phyloP scores from a whole-genome alignment of 2,888 invertebrate genomes.

The Cheilosia grossa region DNA sequence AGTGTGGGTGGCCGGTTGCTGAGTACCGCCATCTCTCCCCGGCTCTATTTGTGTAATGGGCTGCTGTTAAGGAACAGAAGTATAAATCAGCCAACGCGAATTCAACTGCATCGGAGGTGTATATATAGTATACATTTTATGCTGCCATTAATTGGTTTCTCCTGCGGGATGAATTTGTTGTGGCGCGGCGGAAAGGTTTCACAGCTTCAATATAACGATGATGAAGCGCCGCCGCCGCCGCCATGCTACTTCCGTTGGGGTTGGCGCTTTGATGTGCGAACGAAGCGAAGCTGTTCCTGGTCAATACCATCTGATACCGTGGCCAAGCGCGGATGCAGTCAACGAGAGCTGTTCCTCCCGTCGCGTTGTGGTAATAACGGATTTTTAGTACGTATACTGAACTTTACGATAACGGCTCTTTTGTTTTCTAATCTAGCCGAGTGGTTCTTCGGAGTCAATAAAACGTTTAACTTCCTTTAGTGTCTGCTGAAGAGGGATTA shows the following conservation, averaged over 20 bases:
- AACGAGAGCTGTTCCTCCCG: neutral
- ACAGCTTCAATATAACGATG: constrained; percentile 26
- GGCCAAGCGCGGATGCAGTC: constrained; percentile 23
- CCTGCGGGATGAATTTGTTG: constrained; percentile 68
- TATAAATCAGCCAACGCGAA: constrained; percentile 67
- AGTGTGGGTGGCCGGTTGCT: constrained; percentile 41
- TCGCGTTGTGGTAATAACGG: constrained; percentile 43
- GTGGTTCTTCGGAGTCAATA: constrained; percentile 51
- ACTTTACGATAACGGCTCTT: constrained; percentile 62
- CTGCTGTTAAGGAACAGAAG: constrained; percentile 46
- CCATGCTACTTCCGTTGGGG: constrained; percentile 15
- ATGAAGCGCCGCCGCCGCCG: neutral
- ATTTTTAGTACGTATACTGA: constrained; percentile 43
- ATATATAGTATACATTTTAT: constrained; percentile 39
- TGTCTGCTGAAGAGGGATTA: constrained; percentile 40
- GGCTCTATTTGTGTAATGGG: constrained; percentile 9
- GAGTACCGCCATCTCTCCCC: neutral
- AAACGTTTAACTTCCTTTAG: constrained; percentile 48
- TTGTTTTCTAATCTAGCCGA: constrained; percentile 67
- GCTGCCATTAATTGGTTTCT: constrained; percentile 70
- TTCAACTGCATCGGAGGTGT: constrained; percentile 60
- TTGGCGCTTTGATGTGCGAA: constrained; percentile 36
- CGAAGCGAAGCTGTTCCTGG: constrained; percentile 29
- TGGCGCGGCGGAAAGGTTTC: constrained; percentile 57
- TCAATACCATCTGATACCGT: constrained; percentile 19